These are phyloP conservation scores for Apaloderma vittatum DNA, from an alignment of 2,113 vertebrate species.

Conservation along the genomic window DNA sequence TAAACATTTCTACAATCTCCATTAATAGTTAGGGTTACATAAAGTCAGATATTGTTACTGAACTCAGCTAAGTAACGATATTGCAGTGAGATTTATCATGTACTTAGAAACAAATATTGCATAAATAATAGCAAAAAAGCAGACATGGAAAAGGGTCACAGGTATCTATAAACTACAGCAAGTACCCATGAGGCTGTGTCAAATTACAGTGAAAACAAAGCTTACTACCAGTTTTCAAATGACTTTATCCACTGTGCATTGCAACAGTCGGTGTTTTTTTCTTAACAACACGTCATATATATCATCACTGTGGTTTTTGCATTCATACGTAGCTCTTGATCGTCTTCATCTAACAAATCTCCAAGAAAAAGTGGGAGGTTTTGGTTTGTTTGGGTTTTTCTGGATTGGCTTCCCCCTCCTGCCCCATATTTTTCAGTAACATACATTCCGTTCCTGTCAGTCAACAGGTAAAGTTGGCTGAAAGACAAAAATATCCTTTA, in stretches of 20 bases:
- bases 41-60: not conserved
- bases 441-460: not conserved
- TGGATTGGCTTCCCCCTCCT: not conserved
- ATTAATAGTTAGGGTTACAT: not conserved
- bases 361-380: slow-evolving; percentile 20
- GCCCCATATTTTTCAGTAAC: not conserved
- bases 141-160: not conserved
- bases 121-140: not conserved
- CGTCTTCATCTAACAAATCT: slow-evolving; percentile 15
- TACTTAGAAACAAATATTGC: slow-evolving; percentile 7
- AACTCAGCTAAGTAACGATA: not conserved
- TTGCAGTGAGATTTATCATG: not conserved
- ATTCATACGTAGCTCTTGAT: slow-evolving; percentile 16
- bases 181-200: not conserved
- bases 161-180: not conserved
- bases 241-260: not conserved
- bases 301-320: slow-evolving; percentile 27
- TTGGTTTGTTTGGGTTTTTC: slow-evolving; percentile 9
- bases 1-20: not conserved
- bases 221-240: slow-evolving; percentile 23
- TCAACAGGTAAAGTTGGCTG: not conserved
- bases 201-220: slow-evolving; percentile 14
- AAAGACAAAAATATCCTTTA: not conserved
- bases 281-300: not conserved
- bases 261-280: slow-evolving; percentile 20